Percentiles rank a stretch among this genome's conserved stretches.
Conservation (phyloP, 2,888 invertebrate genomes). For the Lapara coniferarum region DNA sequence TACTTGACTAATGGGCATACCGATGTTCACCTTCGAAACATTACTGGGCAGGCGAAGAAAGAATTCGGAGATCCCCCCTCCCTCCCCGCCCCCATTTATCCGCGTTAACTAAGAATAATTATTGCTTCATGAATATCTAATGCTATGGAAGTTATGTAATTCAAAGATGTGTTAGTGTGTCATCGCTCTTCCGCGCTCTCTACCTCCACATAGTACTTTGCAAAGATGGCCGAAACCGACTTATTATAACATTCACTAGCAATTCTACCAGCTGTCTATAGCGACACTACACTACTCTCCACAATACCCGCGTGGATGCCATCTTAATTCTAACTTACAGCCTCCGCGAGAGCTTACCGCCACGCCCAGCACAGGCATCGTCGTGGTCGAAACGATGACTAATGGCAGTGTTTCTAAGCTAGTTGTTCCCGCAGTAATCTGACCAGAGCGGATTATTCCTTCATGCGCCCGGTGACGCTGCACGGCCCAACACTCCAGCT, state of each 20-base stretch:
- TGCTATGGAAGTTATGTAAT: neutral
- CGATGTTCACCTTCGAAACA: neutral
- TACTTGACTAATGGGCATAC: neutral
- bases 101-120: neutral
- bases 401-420: conserved; percentile 22
- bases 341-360: conserved; percentile 6
- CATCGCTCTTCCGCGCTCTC: conserved; percentile 21
- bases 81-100: neutral
- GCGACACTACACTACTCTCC: conserved; percentile 1
- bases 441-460: conserved; percentile 8
- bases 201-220: neutral
- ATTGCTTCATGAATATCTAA: conserved; percentile 12
- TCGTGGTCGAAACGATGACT: conserved; percentile 5
- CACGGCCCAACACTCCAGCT: neutral
- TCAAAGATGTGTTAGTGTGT: neutral
- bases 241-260: conserved; percentile 5
- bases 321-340: neutral
- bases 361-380: conserved; percentile 9
- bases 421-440: conserved; percentile 15
- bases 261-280: conserved; percentile 4
- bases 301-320: conserved; percentile 12
- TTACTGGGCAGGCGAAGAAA: neutral
- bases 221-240: conserved; percentile 14
- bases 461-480: neutral
- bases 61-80: neutral